Percentiles rank a stretch among this genome's conserved stretches.
phyloP scores from a whole-genome alignment of 2,888 invertebrate genomes.

The Chromoteleia sp. region DNA sequence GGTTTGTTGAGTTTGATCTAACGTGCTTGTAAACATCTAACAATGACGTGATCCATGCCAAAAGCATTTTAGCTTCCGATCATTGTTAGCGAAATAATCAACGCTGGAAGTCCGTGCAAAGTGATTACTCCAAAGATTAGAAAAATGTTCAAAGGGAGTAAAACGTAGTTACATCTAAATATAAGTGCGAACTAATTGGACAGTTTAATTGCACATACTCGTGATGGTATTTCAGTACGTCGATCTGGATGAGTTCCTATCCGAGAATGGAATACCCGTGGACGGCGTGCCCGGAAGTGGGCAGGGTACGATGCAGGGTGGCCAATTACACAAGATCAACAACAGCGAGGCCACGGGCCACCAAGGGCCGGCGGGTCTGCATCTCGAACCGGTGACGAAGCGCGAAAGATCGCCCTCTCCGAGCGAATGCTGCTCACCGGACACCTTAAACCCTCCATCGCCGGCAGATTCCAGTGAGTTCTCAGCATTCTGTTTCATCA shows the following conservation, averaged over 20 bases:
- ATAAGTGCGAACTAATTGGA: background rate
- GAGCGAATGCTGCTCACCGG: slow-evolving; percentile 95
- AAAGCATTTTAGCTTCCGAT: slow-evolving; percentile 1
- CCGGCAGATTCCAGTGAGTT: slow-evolving; percentile 95
- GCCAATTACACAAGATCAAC: slow-evolving; percentile 83
- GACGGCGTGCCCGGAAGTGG: slow-evolving; percentile 89
- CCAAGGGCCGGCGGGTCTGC: slow-evolving; percentile 88
- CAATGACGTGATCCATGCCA: slow-evolving; percentile 9
- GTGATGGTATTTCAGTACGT: slow-evolving; percentile 89
- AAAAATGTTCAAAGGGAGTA: slow-evolving; percentile 2
- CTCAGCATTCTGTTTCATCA: background rate
- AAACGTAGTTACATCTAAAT: background rate
- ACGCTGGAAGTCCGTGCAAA: background rate
- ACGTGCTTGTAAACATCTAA: slow-evolving; percentile 5
- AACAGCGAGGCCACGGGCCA: slow-evolving; percentile 83
- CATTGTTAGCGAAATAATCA: background rate
- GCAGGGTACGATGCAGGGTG: slow-evolving; percentile 81
- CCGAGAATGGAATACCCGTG: slow-evolving; percentile 96
- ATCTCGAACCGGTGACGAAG: slow-evolving; percentile 90
- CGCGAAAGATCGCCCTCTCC: slow-evolving; percentile 94
- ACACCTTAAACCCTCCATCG: slow-evolving; percentile 94
- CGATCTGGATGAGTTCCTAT: slow-evolving; percentile 98
- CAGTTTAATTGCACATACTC: slow-evolving; percentile 37
- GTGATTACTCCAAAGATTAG: background rate
- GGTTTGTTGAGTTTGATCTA: slow-evolving; percentile 4